Base-by-base conservation (phyloP, 2,113 vertebrate species). In the Tenebrosternarchus preto region DNA sequence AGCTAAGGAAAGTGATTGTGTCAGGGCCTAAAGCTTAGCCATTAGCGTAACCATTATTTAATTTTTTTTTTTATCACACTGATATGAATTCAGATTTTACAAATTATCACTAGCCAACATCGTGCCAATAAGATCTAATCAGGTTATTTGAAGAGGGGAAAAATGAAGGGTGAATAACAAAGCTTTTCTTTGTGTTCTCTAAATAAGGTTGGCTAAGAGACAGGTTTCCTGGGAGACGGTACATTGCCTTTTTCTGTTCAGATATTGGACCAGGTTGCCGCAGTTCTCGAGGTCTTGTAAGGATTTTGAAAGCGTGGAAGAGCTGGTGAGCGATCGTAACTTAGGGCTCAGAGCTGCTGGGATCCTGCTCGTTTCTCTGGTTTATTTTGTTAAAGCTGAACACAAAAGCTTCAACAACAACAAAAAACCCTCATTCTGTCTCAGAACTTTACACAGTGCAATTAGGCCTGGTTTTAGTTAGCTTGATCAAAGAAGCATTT, bases 1-100 rank as follows among this genome's bases (percentile, higher is more conserved):
- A n/a, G 87, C 88, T 89, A 91, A 92, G 91, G 90, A n/a, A 90
- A 83, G 87, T 92, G 90, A 92, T 90, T 90, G 90, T 91, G 90
- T 91, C 85, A 83, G 76, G 60, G 78, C 79, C 63, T 84, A 82
- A n/a, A 89, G 89, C 84, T 87, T 88, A 88, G n/a, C 88, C 85
- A 82, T 89, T 76, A 89, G 84, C n/a, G n/a, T n/a, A n/a, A 83
- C 78, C 59, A 43, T 56, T 77, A 3, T 22, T 69, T 63, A 53
- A 77, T 67, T 67, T 50, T 56, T 31, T 61, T 72, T 31, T 16
- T 59, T 22, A 46, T 75, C 15, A 69, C 53, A 24, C 27, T 67
- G 43, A 50, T 11, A 12, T 55, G 73, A 39, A 70, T 56, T 67
- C 64, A 50, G 46, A 77, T 78, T 36, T 53, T 29, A 55, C 64